phyloP scores from a whole-genome alignment of 2,113 vertebrate genomes.

The Fukomys damarensis region DNA sequence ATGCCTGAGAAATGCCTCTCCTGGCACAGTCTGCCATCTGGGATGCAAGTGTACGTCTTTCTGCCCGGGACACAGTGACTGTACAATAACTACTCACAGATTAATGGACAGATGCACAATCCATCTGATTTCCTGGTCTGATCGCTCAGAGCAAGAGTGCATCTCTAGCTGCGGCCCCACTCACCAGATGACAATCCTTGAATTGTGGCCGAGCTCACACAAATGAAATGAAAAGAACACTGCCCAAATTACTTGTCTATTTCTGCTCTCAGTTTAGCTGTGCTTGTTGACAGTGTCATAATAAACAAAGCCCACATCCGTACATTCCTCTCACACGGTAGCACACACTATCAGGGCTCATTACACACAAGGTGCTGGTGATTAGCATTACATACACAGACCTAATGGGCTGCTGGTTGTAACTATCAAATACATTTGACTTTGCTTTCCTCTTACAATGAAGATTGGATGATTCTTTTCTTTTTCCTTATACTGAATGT shows the following conservation, averaged over 20 bases:
- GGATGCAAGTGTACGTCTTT: background rate
- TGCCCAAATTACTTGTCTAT: constrained; percentile 24
- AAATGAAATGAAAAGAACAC: background rate
- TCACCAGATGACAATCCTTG: background rate
- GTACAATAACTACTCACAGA: background rate
- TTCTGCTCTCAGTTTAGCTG: background rate
- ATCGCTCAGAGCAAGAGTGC: background rate
- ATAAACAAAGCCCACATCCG: background rate
- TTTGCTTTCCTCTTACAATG: background rate
- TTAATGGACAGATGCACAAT: background rate
- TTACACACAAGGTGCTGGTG: background rate
- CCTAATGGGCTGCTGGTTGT: too few species aligned
- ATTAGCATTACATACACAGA: background rate
- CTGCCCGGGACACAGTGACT: background rate
- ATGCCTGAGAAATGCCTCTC: fast-evolving
- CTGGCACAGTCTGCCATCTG: background rate
- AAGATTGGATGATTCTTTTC: background rate
- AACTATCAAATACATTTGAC: background rate
- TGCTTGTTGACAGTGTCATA: background rate
- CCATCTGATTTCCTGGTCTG: background rate
- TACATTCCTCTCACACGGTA: background rate
- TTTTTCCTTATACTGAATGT: background rate
- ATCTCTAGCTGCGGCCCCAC: background rate
- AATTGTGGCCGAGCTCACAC: background rate
- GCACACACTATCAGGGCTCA: fast-evolving